Evolutionary conservation across 2,797 vertebrate species (phyloP).

Genomic region (Diceros bicornis): DNA sequence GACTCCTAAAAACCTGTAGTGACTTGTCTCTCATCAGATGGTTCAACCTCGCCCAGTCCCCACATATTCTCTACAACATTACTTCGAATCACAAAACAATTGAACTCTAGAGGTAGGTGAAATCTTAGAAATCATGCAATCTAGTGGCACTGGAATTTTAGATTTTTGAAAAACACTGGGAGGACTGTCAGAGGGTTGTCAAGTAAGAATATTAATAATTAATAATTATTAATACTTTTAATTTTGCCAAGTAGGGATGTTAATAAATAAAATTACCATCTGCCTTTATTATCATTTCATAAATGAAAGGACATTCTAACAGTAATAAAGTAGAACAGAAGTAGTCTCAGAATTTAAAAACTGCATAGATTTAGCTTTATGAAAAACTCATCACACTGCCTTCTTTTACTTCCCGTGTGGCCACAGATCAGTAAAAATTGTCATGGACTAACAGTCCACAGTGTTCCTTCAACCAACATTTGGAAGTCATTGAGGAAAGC

Average conservation of each 20-base stretch:
- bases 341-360: constrained; percentile 49
- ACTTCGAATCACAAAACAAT: constrained; percentile 26
- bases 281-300: constrained; percentile 41
- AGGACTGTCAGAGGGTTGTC: neutral
- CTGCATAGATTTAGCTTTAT: neutral
- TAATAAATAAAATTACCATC: constrained; percentile 13
- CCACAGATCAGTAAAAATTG: neutral
- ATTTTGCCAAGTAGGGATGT: constrained; percentile 34
- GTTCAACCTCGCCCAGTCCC: neutral
- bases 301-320: constrained; percentile 7
- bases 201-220: neutral
- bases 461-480: neutral
- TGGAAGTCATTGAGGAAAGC: neutral
- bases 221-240: neutral
- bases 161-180: neutral
- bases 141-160: neutral
- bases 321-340: neutral
- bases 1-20: neutral
- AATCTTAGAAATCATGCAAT: neutral
- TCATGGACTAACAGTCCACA: neutral
- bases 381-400: neutral
- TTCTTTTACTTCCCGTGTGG: neutral
- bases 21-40: neutral
- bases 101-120: neutral
- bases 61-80: neutral